phyloP scores from a whole-genome alignment of 2,888 invertebrate genomes.

The Strigamia crassipes region DNA sequence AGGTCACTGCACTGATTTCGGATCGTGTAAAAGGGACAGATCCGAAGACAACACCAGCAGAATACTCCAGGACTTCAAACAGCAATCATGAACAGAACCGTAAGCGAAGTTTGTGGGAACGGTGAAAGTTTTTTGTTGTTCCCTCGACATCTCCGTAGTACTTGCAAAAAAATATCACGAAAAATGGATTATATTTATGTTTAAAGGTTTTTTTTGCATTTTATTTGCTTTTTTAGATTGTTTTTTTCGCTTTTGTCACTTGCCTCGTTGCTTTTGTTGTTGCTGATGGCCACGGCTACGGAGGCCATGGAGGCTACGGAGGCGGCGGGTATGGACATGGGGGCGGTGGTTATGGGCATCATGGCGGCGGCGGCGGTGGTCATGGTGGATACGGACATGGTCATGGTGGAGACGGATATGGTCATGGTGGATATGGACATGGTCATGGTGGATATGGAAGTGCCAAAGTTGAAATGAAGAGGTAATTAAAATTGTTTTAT shows the following conservation, averaged over 20 bases:
- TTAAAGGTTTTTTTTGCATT: no score
- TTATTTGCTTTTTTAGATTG: neutral
- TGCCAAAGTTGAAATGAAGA: slow-evolving; percentile 47
- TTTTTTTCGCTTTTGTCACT: neutral
- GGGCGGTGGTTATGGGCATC: neutral
- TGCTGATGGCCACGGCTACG: slow-evolving; percentile 25
- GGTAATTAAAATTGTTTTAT: neutral
- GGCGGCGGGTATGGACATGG: slow-evolving; percentile 37
- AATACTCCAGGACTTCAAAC: neutral
- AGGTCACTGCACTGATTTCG: slow-evolving; percentile 12
- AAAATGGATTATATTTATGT: no score
- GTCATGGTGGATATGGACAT: neutral
- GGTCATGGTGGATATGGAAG: slow-evolving; percentile 47
- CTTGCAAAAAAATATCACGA: no score
- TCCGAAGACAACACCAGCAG: no score
- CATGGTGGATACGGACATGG: slow-evolving; percentile 39
- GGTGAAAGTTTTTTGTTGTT: no score
- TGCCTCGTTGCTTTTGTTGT: neutral
- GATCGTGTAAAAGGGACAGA: neutral
- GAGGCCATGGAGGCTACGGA: neutral
- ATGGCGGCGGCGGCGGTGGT: neutral
- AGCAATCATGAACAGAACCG: neutral
- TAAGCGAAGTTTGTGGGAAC: neutral
- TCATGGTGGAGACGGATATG: neutral
- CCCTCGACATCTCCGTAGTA: no score